Conservation (phyloP, 2,888 invertebrate species). For the Eupithecia insigniata region DNA sequence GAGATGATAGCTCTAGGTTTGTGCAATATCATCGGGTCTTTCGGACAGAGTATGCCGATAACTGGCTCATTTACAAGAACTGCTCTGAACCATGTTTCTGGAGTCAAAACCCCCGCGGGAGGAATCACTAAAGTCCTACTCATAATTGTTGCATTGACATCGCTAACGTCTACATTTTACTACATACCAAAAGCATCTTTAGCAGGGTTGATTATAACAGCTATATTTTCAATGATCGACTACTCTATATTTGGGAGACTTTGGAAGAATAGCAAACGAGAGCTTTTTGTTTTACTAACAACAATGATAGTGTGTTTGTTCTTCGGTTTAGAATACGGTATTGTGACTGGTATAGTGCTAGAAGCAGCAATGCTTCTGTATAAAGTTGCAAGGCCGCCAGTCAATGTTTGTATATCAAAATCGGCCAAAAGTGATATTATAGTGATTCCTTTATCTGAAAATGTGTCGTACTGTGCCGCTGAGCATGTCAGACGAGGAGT, state of each 20-base stretch:
- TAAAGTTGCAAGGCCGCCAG: conserved; percentile 62
- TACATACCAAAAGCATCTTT: conserved; percentile 94
- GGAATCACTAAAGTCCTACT: conserved; percentile 90
- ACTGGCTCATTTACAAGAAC: conserved; percentile 94
- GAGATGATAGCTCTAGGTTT: conserved; percentile 95
- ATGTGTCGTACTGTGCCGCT: conserved; percentile 70
- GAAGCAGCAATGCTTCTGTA: conserved; percentile 70
- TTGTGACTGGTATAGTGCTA: conserved; percentile 64
- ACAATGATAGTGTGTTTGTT: conserved; percentile 64
- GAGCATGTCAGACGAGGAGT: conserved; percentile 65
- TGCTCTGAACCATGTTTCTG: conserved; percentile 95
- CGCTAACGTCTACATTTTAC: conserved; percentile 92
- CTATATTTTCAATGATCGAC: conserved; percentile 94
- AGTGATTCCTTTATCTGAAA: conserved; percentile 61
- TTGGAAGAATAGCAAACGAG: conserved; percentile 90
- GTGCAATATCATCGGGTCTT: conserved; percentile 92
- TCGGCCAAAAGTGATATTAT: conserved; percentile 58
- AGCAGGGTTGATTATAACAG: conserved; percentile 94
- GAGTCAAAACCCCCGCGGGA: conserved; percentile 92
- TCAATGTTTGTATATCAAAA: conserved; percentile 55
- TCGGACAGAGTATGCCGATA: conserved; percentile 93
- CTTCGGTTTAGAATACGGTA: conserved; percentile 73
- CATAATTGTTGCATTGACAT: conserved; percentile 90
- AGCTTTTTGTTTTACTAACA: conserved; percentile 59
- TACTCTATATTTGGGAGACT: conserved; percentile 85